Base-by-base conservation (phyloP, 2,888 invertebrate genomes). In the Cantharis flavilabris region DNA sequence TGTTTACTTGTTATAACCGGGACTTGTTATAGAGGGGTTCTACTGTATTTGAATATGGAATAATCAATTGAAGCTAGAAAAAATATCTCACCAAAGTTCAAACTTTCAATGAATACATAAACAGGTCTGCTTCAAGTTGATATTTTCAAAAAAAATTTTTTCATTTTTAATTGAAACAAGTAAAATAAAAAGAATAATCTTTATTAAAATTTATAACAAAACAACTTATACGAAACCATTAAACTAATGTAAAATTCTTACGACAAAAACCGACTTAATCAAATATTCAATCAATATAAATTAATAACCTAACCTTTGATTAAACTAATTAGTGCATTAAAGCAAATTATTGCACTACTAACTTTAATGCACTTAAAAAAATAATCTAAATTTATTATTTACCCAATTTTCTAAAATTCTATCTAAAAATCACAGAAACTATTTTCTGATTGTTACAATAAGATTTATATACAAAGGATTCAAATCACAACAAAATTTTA, bases 331-430 rank as follows among this genome's bases (percentile, higher is more conserved):
- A 67, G 65, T 23, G 65, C 65, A 23, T 67, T 26, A 67, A 26
- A 26, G n/a, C 23, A 26, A 67, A 67, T 23, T 67, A 67, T 67
- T 67, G 65, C 65, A 67, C 65, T 67, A 67, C n/a, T 67, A 67
- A 67, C 9, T 67, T 67, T 67, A 67, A 23, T 26, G n/a, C 49
- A 49, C n/a, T 0, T 9, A 16, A n/a, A 49, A n/a, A 49, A 49
- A 49, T 49, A 49, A 49, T 13, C 49, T 0, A 4, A 49, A n/a
- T 49, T n/a, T 2, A n/a, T 7, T 1, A 49, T 49, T 49, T n/a
- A 49, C n/a, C 49, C 49, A 49, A 49, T 33, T 33, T 33, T 4
- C 33, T 33, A 33, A 33, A 33, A 33, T n/a, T 13, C 49, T 49
- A 49, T 7, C 49, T 49, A 49, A 13, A 49, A 49, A 49, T 49